Conservation (phyloP, 2,797 vertebrate species). For the Erithacus rubecula region DNA sequence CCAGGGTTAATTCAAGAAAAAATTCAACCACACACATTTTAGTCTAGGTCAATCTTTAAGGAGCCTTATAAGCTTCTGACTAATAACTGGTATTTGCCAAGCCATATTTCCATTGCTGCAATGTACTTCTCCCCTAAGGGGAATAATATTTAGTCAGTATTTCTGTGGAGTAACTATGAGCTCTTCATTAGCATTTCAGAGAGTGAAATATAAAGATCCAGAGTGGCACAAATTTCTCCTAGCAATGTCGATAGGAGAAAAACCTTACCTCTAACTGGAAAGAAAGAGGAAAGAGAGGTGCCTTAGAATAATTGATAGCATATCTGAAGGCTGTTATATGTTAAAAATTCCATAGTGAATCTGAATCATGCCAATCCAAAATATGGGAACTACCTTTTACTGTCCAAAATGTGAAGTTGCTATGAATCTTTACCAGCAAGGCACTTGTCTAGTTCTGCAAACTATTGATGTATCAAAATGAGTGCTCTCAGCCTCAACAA, state of each 20-base stretch:
- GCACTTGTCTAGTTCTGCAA: background rate
- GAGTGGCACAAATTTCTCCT: background rate
- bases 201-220: background rate
- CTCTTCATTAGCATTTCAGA: background rate
- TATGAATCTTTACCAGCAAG: background rate
- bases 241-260: background rate
- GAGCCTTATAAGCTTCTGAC: rapidly evolving
- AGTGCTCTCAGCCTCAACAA: background rate
- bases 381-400: background rate
- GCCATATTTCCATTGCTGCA: background rate
- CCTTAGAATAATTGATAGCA: background rate
- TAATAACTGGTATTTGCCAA: background rate
- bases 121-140: background rate
- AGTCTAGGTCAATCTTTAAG: background rate
- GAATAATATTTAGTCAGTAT: background rate
- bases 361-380: background rate
- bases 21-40: background rate
- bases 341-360: background rate
- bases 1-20: background rate
- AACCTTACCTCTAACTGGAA: background rate
- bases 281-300: background rate
- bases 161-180: background rate
- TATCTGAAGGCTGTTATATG: background rate
- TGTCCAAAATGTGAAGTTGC: background rate
- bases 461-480: background rate